Conservation (phyloP, 2,113 vertebrate species). For the Otis tarda region DNA sequence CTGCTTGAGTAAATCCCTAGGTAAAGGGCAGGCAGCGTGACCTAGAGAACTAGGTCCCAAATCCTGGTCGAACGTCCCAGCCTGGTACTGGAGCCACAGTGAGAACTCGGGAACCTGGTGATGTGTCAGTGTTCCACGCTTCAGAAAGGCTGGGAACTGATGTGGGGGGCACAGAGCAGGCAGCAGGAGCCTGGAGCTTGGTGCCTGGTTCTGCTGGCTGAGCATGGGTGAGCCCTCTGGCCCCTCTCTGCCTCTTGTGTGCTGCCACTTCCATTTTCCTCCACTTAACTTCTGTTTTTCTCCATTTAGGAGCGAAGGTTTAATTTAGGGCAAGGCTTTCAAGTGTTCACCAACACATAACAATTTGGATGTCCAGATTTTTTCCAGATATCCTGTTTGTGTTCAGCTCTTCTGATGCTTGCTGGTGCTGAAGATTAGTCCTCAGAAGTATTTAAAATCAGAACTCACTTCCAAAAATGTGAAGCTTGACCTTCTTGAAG, state of each 20-base stretch:
- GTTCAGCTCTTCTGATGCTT: neutral
- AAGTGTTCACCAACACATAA: neutral
- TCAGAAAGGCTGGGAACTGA: neutral
- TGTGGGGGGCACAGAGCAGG: no score
- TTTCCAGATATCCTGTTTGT: neutral
- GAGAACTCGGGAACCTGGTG: no score
- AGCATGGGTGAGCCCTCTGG: fast-evolving
- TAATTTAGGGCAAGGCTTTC: neutral
- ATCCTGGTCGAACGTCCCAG: neutral
- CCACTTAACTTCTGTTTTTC: neutral
- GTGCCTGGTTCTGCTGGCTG: neutral
- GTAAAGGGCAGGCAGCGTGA: neutral
- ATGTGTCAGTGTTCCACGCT: neutral
- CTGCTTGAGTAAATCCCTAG: neutral
- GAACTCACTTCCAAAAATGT: neutral
- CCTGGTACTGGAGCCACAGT: neutral
- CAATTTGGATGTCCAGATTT: neutral
- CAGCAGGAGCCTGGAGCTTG: fast-evolving
- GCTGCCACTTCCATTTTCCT: no score
- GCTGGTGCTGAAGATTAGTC: neutral
- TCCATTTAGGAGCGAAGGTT: neutral
- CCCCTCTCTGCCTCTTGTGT: neutral
- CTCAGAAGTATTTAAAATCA: neutral
- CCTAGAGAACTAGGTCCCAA: neutral
- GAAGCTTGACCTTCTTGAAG: neutral